phyloP scores from a whole-genome alignment of 2,113 vertebrate genomes.

The Rhea pennata region DNA sequence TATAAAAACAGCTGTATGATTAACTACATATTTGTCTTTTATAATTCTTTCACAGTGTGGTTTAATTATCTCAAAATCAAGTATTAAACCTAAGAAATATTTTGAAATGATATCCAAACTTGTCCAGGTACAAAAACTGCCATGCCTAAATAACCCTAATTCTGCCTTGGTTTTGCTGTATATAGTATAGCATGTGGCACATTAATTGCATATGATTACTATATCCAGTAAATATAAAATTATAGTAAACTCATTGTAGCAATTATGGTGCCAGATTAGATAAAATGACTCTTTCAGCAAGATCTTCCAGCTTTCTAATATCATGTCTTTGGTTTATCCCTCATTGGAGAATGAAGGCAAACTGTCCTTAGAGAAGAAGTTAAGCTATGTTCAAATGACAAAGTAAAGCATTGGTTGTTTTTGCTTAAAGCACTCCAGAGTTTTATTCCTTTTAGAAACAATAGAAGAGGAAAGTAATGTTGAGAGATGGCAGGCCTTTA shows the following conservation, averaged over 20 bases:
- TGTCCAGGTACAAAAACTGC: not conserved
- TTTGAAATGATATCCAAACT: not conserved
- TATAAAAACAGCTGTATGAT: not conserved
- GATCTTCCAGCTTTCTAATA: conserved; percentile 5
- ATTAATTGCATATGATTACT: conserved; percentile 6
- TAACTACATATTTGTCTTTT: conserved; percentile 30
- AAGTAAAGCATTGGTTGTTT: not conserved
- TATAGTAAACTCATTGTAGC: not conserved
- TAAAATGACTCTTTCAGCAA: not conserved
- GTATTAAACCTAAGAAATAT: conserved; percentile 13
- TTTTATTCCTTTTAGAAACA: conserved; percentile 60
- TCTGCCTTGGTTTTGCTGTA: conserved; percentile 15
- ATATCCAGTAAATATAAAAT: conserved; percentile 36
- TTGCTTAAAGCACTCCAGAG: conserved; percentile 21
- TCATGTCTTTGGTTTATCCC: not conserved
- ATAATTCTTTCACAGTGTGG: not conserved
- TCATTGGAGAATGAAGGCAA: not conserved
- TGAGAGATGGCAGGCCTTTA: conserved; percentile 54
- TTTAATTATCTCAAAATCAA: conserved; percentile 32
- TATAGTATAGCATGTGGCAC: not conserved
- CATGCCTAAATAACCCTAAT: conserved; percentile 26
- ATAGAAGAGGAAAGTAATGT: not conserved
- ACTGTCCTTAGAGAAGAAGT: conserved; percentile 31
- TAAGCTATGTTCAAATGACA: conserved; percentile 30
- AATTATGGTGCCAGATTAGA: not conserved